Evolutionary conservation across 2,113 vertebrate genomes (phyloP), one percentile per base, ranked within the genome.

Genomic region (Indicator indicator): DNA sequence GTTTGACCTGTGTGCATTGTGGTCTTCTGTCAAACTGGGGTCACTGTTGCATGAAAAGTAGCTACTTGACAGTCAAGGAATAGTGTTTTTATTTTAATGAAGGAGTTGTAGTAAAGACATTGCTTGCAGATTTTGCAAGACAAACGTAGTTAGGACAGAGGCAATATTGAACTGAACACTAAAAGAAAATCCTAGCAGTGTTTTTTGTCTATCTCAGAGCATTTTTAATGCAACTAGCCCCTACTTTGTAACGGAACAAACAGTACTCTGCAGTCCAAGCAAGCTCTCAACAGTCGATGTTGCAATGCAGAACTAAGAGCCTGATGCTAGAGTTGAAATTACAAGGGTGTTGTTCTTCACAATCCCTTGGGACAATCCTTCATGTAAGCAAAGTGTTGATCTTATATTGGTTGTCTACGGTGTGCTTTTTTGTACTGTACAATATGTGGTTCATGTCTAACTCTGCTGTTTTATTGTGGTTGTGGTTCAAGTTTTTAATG

Each of bases 401-500:
- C 97, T 98, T 96, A 96, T 94, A 97, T 97, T 95, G 98, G 96
- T 98, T 98, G 98, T 97, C 96, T 71, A 94, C 92, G 65, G 97
- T 98, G 98, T 98, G 98, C 98, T 97, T 97, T 97, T 98, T 98
- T 98, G 98, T 99, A 99, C 98, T 98, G 98, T 99, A 98, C 96
- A 98, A 97, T 97, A 95, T 58, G 97, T 98, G 97, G 97, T 98
- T 98, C 98, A 96, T 97, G 98, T 98, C 97, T 98, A 98, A 98
- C 97, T 97, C 98, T 98, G 98, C 98, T 98, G 98, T 98, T 98
- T 97, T 98, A 97, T 97, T 97, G 98, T 98, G 98, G 98, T 97
- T 98, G 98, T 98, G 97, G 98, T 98, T 98, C 97, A 97, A 97
- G 97, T 98, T 98, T 98, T 98, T 98, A 98, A 98, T 98, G 98